Evolutionary conservation across 2,888 invertebrate genomes (phyloP), one percentile per base, ranked within the genome.

Genomic region (Eupelmus urozonus): DNA sequence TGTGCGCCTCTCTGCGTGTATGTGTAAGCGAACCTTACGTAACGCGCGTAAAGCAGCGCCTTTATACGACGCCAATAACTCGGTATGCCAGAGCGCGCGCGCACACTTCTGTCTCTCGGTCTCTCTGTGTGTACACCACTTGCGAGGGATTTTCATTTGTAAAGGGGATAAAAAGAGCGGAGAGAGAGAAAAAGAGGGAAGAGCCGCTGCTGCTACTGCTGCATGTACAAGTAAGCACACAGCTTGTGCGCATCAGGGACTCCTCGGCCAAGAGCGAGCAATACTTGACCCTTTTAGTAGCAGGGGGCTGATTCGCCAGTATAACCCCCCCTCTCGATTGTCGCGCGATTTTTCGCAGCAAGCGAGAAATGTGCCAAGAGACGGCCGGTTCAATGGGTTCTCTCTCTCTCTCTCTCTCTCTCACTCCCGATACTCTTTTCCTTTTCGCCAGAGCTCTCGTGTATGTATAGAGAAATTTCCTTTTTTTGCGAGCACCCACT

Each of bases 251-350:
- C 40, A 9, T 40, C 40, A 40, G 9, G 40, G 9, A n/a, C n/a
- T n/a, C 40, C 2, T 45, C 51, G 20, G n/a, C 51, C 20, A 20
- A 20, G 13, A 16, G 9, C 45, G 18, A 66, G 18, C 67, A 57
- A 67, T 62, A 62, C 75, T 76, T 76, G 75, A 69, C 69, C 75
- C 62, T 62, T 60, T 75, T 67, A 42, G 53, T 29, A n/a, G n/a
- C n/a, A n/a, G n/a, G n/a, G 49, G 45, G 53, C 74, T 13, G 66
- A 74, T 66, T 66, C 18, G 34, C 34, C 9, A 34, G 34, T 34
- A 5, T 3, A 34, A 34, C 9, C 34, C 9, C 34, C 5, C 9
- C 34, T 34, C 34, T 34, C 9, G 9, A 34, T n/a, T n/a, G n/a
- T n/a, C n/a, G n/a, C n/a, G 7, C 66, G 53, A 16, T 20, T 59